A percentile compares a stretch with the other conserved stretches of the same genome.
Evolutionary conservation across 2,797 vertebrate species (phyloP).

Genomic region (Coregonus suidteri): DNA sequence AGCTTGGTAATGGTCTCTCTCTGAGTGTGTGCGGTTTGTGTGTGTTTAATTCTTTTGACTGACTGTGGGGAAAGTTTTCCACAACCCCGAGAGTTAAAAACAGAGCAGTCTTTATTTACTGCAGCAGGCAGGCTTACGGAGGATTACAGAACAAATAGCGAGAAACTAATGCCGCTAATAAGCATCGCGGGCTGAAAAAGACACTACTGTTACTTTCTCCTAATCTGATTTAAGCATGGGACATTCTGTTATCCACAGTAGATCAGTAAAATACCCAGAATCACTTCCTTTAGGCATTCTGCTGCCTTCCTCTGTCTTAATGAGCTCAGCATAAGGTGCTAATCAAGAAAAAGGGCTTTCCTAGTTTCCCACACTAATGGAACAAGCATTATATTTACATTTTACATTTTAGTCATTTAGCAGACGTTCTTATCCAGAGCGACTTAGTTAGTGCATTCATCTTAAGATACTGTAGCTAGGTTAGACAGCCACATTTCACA

Average conservation of each 20-base stretch:
- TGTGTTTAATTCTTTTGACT: constrained; percentile 57
- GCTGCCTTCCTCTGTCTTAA: constrained; percentile 29
- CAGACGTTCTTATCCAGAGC: too few species aligned
- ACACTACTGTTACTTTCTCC: constrained; percentile 52
- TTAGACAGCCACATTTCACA: too few species aligned
- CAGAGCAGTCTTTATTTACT: constrained; percentile 68
- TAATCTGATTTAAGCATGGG: constrained; percentile 60
- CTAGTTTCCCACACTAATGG: constrained; percentile 27
- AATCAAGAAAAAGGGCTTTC: constrained; percentile 1
- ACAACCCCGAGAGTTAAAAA: constrained; percentile 46
- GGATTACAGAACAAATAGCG: constrained; percentile 63
- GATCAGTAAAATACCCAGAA: constrained; percentile 55
- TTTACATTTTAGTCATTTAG: too few species aligned
- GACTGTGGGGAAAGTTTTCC: constrained; percentile 50
- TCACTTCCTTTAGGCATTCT: constrained; percentile 41
- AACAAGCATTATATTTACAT: neutral
- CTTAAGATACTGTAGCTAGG: too few species aligned
- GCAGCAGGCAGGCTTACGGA: constrained; percentile 50
- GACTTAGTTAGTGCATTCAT: too few species aligned
- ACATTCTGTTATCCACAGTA: constrained; percentile 50
- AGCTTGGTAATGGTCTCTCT: constrained; percentile 50
- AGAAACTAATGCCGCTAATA: constrained; percentile 46
- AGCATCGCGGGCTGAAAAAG: constrained; percentile 53
- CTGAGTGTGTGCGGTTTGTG: constrained; percentile 58
- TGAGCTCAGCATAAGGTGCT: constrained; percentile 45